Conservation (phyloP, 2,797 vertebrate genomes). For the Saguinus oedipus region DNA sequence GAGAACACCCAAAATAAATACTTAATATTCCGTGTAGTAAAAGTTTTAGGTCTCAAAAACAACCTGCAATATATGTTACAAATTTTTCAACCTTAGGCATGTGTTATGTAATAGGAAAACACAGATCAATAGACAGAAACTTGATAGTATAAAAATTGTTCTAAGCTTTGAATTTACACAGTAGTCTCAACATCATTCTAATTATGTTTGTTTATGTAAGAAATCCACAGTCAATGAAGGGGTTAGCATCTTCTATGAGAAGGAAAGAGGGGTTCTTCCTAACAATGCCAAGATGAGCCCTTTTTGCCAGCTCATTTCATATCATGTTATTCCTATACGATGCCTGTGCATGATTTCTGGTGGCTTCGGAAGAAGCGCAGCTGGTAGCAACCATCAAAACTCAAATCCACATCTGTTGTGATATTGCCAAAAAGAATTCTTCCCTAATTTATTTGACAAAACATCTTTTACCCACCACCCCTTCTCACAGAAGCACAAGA, state of each 20-base stretch:
- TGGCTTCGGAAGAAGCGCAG: neutral
- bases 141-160: neutral
- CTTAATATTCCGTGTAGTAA: neutral
- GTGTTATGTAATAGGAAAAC: neutral
- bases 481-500: neutral
- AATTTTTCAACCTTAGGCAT: neutral
- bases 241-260: neutral
- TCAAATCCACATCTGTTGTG: constrained; percentile 39
- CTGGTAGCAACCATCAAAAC: constrained; percentile 28
- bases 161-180: neutral
- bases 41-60: neutral
- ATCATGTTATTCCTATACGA: neutral
- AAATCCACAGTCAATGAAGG: neutral
- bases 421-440: neutral
- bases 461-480: neutral
- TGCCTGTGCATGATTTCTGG: neutral
- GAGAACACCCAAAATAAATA: neutral
- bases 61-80: neutral
- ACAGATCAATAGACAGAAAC: neutral
- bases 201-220: neutral
- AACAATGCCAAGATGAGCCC: neutral
- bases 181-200: neutral
- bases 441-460: constrained; percentile 41
- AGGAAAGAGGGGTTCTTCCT: neutral
- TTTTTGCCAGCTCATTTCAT: neutral